A percentile compares a stretch with the other conserved stretches of the same genome.
Conservation (phyloP, 2,797 vertebrate species). For the Gymnodraco acuticeps region DNA sequence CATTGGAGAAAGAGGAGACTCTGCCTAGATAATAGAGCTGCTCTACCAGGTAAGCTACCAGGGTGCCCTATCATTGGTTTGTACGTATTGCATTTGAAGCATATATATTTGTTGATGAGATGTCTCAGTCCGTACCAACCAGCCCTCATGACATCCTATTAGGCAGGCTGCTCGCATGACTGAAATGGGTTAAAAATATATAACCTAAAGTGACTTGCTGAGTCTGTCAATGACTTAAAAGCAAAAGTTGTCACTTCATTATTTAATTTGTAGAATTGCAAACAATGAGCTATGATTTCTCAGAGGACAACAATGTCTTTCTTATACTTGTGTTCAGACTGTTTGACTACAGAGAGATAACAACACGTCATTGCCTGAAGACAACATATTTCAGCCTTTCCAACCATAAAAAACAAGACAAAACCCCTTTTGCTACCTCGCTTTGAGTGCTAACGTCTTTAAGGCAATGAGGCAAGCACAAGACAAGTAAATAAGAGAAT, state of each 20-base stretch:
- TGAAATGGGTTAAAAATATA: not conserved
- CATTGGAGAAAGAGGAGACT: no score
- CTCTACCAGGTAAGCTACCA: no score
- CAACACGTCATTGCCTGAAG: constrained; percentile 33
- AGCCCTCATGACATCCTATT: not conserved
- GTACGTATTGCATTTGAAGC: no score
- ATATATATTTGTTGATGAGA: no score
- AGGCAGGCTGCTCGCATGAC: no score
- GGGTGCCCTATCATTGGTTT: no score
- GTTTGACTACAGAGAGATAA: constrained; percentile 18
- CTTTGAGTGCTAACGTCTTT: constrained; percentile 34
- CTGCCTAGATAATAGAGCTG: no score
- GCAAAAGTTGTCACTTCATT: not conserved
- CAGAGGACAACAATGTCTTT: constrained; percentile 46
- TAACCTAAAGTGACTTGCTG: not conserved
- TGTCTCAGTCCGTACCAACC: no score
- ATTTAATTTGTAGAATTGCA: constrained; percentile 24
- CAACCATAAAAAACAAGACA: constrained; percentile 36
- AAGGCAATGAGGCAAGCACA: constrained; percentile 42
- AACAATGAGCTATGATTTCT: constrained; percentile 40
- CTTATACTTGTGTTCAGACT: constrained; percentile 21
- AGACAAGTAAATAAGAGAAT: constrained; percentile 19
- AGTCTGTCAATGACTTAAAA: not conserved
- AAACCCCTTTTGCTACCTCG: not conserved
- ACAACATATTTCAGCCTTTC: constrained; percentile 23